Evolutionary conservation across 2,113 vertebrate species (phyloP).

Genomic region (Prolemur simus): DNA sequence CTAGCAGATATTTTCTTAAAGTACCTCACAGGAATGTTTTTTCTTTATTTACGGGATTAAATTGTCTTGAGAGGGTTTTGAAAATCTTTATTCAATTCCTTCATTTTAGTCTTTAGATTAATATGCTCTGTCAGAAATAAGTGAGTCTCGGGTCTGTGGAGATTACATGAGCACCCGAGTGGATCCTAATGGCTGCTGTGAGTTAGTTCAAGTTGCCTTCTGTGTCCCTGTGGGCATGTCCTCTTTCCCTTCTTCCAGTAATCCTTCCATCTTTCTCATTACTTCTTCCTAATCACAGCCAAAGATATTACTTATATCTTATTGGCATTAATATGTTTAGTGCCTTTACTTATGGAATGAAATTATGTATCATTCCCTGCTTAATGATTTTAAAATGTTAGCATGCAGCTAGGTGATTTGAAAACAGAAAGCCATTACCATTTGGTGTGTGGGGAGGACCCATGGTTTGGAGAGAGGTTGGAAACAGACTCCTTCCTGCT

Average conservation of each 20-base stretch:
- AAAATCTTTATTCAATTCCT: neutral
- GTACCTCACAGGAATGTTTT: neutral
- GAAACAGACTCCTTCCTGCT: neutral
- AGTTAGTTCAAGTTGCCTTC: neutral
- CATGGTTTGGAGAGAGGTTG: neutral
- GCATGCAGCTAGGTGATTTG: neutral
- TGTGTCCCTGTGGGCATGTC: neutral
- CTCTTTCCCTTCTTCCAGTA: neutral
- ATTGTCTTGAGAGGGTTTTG: neutral
- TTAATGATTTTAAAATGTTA: slow-evolving; percentile 14
- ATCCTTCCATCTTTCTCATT: neutral
- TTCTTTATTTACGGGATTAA: neutral
- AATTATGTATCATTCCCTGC: neutral
- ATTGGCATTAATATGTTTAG: neutral
- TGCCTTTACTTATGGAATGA: neutral
- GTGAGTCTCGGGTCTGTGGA: neutral
- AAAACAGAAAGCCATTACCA: neutral
- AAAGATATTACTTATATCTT: neutral
- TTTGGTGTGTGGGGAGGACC: neutral
- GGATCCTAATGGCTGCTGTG: neutral
- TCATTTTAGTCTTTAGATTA: neutral
- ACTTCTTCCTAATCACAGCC: neutral
- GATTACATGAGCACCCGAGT: neutral
- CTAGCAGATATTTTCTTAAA: neutral
- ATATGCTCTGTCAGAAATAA: neutral